These are phyloP conservation scores for Leiothrix lutea DNA, from an alignment of 2,113 vertebrate species.

Conservation along the genomic window DNA sequence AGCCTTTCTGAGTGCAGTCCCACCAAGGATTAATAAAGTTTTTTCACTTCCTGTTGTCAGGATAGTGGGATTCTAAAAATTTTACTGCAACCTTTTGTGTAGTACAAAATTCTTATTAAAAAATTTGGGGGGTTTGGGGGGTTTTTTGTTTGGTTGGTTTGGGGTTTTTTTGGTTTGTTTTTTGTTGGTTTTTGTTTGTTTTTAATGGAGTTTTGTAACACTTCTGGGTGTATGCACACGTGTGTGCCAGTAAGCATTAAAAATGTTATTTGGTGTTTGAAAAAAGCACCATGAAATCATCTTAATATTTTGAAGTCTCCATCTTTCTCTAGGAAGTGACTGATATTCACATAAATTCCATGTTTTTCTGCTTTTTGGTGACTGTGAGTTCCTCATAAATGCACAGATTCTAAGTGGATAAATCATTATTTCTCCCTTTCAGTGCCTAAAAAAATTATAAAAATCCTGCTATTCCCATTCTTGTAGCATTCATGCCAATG, in stretches of 20 bases:
- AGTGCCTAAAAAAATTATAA: not conserved
- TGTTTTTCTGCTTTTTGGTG: not conserved
- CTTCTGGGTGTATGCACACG: not conserved
- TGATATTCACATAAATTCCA: not conserved
- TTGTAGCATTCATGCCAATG: not conserved
- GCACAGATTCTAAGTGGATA: not conserved
- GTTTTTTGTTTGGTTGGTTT: not conserved
- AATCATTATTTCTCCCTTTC: not conserved
- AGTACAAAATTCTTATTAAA: not conserved
- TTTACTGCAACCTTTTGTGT: not conserved
- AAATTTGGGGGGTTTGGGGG: not conserved
- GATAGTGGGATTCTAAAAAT: not conserved
- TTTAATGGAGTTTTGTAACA: not conserved
- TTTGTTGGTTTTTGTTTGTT: not conserved
- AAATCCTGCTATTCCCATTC: not conserved
- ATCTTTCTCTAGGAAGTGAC: not conserved
- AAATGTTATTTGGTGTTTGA: not conserved
- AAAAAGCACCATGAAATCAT: not conserved
- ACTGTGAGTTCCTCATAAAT: not conserved
- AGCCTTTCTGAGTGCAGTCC: not conserved
- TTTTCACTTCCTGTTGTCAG: not conserved
- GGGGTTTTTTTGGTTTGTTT: not conserved
- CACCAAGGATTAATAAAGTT: not conserved
- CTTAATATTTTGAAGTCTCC: not conserved
- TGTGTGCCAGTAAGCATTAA: accelerated